Evolutionary conservation across 2,113 vertebrate genomes (phyloP), one percentile per base, ranked within the genome.

Genomic region (Austrofundulus limnaeus): DNA sequence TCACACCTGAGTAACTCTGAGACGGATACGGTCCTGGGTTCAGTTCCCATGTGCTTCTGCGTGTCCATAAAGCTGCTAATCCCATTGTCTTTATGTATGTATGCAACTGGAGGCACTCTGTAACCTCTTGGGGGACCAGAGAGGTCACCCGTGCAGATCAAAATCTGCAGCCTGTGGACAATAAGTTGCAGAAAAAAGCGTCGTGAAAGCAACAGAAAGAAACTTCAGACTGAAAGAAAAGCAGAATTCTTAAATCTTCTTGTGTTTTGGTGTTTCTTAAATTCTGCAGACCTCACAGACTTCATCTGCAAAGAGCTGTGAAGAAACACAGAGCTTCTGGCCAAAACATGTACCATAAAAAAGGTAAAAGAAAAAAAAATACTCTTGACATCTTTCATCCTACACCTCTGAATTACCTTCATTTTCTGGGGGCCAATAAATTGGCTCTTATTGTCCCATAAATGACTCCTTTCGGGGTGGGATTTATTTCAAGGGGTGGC

Each of bases 401-500:
- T 54, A 82, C 89, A 89, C 84, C 84, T 87, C 76, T 49, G 75
- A 87, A 85, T 80, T 75, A 81, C 87, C 75, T 86, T 88, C 79
- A 89, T 86, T 89, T 90, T 87, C 84, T 75, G 15, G 67, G 75
- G 82, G 67, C 75, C 77, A 77, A 86, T 85, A 88, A 90, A 21
- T 87, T 45, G 79, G 45, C 78, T 84, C 65, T 88, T 85, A 86
- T 89, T 87, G 84, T 90, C 82, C 76, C 72, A 87, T 89, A 89
- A 91, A 90, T 86, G 81, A 74, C 86, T 89, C 78, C 80, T 89
- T 84, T 84, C 83, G 68, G 88, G 82, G 73, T 84, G 81, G 83
- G 79, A 89, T 88, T 91, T 89, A 83, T 85, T 82, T 79, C 45
- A 48, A 72, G 68, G 72, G 74, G 75, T 84, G 81, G 79, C 75